phyloP scores from a whole-genome alignment of 1,140 invertebrate species.

The Aradophagus sp. region DNA sequence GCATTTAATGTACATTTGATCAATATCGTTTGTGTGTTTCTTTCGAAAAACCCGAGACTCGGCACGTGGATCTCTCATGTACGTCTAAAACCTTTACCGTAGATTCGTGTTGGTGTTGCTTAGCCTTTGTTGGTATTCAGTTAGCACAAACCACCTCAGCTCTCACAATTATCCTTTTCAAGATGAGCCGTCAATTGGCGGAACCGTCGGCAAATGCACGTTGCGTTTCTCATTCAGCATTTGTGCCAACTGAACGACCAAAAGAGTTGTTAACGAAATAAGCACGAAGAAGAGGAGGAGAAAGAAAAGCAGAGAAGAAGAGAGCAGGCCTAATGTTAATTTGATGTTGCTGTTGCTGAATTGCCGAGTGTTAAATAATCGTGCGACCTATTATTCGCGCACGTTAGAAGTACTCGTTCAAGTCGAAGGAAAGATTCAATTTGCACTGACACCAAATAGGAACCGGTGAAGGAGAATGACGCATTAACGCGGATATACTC shows the following conservation, averaged over 20 bases:
- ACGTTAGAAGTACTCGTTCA: constrained; percentile 19
- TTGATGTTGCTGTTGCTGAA: constrained; percentile 29
- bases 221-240: not conserved
- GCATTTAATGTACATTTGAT: constrained; percentile 25
- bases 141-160: constrained; percentile 36
- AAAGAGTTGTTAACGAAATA: constrained; percentile 3
- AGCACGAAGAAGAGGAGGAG: not conserved
- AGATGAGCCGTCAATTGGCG: constrained; percentile 1
- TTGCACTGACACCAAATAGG: constrained; percentile 1
- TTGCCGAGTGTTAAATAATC: constrained; percentile 29
- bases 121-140: constrained; percentile 65
- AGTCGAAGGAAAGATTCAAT: not conserved
- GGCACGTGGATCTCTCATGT: constrained; percentile 25
- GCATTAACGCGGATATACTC: constrained; percentile 20
- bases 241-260: constrained; percentile 38
- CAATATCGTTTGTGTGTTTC: constrained; percentile 18
- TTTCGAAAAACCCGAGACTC: constrained; percentile 13
- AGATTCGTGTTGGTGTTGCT: constrained; percentile 72
- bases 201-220: not conserved
- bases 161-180: constrained; percentile 10
- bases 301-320: too few species aligned
- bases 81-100: constrained; percentile 60
- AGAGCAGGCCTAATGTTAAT: constrained; percentile 14
- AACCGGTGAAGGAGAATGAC: constrained; percentile 5
- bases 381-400: not conserved